Evolutionary conservation across 1,140 invertebrate species (phyloP).

Genomic region (Alviniconcha marisindica): DNA sequence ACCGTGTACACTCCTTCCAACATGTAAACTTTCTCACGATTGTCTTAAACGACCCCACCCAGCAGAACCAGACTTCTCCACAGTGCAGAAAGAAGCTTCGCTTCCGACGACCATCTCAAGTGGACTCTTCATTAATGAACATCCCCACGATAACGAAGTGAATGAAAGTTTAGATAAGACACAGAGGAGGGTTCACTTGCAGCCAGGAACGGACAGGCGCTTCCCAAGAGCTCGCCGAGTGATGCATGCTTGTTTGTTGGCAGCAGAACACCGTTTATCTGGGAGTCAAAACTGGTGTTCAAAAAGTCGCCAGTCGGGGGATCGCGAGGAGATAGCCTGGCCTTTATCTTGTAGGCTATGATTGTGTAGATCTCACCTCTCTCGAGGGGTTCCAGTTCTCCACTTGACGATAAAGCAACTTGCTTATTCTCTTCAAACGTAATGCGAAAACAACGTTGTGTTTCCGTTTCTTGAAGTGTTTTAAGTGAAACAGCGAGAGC

Average conservation of each 20-base stretch:
- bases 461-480: too few species aligned
- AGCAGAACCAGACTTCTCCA: too few species aligned
- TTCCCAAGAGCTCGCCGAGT: background rate
- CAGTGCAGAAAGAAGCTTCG: too few species aligned
- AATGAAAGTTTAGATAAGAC: background rate
- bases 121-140: constrained; percentile 16
- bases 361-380: background rate
- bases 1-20: too few species aligned
- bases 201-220: background rate
- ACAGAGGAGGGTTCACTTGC: background rate
- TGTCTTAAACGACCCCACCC: too few species aligned
- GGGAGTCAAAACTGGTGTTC: constrained; percentile 16
- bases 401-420: too few species aligned
- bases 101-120: background rate
- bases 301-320: background rate
- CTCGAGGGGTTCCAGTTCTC: background rate
- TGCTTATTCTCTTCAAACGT: too few species aligned
- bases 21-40: too few species aligned
- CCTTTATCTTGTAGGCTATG: constrained; percentile 11
- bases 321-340: background rate
- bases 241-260: constrained; percentile 17
- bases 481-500: too few species aligned
- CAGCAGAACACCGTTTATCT: background rate
- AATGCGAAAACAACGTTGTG: too few species aligned
- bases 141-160: background rate